Percentiles rank a stretch among this genome's conserved stretches.
Conservation (phyloP, 2,797 vertebrate genomes). For the Forpus xanthops region DNA sequence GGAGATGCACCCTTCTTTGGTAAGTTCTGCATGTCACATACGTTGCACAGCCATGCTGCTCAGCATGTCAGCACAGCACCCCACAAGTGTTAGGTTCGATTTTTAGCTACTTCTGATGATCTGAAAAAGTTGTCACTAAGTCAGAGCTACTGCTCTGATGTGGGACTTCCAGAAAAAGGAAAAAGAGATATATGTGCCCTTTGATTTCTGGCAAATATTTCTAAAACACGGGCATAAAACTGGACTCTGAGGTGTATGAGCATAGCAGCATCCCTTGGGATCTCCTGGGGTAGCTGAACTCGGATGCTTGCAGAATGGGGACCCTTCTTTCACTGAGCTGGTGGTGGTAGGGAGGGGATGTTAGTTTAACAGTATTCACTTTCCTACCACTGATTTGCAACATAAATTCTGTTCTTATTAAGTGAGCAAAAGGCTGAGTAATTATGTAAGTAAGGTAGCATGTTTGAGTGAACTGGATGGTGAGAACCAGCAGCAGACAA, state of each 20-base stretch:
- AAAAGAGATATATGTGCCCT: neutral
- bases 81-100: neutral
- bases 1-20: neutral
- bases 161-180: neutral
- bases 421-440: neutral
- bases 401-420: neutral
- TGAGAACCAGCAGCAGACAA: neutral
- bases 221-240: neutral
- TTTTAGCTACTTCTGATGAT: neutral
- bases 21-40: neutral
- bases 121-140: neutral
- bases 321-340: neutral
- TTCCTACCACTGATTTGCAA: neutral
- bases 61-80: neutral
- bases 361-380: neutral
- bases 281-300: neutral
- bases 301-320: neutral
- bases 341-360: neutral
- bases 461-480: neutral
- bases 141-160: neutral
- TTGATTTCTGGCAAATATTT: neutral
- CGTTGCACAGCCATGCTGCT: fast-evolving
- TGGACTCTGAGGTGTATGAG: neutral
- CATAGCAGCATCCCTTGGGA: neutral
- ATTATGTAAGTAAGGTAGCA: neutral